These are phyloP conservation scores for Nemotelus nigrinus DNA, from an alignment of 2,888 invertebrate species.

Conservation along the genomic window DNA sequence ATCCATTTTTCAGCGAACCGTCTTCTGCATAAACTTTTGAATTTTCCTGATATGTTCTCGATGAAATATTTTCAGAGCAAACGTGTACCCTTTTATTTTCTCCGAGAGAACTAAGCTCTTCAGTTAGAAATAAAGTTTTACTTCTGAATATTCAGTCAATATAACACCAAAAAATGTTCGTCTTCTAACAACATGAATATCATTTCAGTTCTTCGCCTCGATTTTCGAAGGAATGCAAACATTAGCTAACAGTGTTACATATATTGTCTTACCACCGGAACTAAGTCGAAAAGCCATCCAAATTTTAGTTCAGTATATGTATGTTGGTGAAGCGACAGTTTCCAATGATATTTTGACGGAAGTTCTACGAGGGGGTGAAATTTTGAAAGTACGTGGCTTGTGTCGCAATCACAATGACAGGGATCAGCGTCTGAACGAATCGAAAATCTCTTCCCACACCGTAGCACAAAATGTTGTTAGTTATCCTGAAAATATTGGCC, in stretches of 20 bases:
- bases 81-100: too few species aligned
- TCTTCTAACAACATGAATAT: background rate
- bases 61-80: too few species aligned
- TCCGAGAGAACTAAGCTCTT: too few species aligned
- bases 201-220: conserved; percentile 61
- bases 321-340: conserved; percentile 81
- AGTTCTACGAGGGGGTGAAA: conserved; percentile 83
- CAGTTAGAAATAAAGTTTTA: too few species aligned
- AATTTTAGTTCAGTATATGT: conserved; percentile 87
- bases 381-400: conserved; percentile 81
- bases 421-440: conserved; percentile 9
- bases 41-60: too few species aligned
- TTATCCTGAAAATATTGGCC: conserved; percentile 46
- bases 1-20: too few species aligned
- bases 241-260: conserved; percentile 67
- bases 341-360: conserved; percentile 85
- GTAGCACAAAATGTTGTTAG: conserved; percentile 5
- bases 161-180: too few species aligned
- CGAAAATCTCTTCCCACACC: background rate
- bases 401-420: conserved; percentile 67
- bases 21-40: too few species aligned
- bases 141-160: too few species aligned
- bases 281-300: conserved; percentile 82
- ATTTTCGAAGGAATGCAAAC: conserved; percentile 63
- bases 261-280: conserved; percentile 82